Percentiles rank a stretch among this genome's conserved stretches.
phyloP scores from a whole-genome alignment of 2,888 invertebrate species.

The Orthonychiurus folsomi region DNA sequence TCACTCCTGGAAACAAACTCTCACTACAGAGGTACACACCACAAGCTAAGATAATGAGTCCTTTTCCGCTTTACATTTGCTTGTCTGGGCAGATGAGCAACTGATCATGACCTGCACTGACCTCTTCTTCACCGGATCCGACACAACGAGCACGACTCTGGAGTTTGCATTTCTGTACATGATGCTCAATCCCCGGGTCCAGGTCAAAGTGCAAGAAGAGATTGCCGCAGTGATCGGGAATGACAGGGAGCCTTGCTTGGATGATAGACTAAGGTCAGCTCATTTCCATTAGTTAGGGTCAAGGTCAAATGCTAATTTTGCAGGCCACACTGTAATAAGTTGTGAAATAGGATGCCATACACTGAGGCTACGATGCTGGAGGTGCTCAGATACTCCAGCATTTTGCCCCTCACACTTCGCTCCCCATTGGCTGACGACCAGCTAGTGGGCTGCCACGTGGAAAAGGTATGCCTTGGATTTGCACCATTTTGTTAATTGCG shows the following conservation, averaged over 20 bases:
- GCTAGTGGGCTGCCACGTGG: neutral
- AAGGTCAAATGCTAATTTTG: neutral
- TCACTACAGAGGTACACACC: too few species aligned
- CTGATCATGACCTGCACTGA: constrained; percentile 23
- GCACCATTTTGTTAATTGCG: too few species aligned
- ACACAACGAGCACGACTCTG: constrained; percentile 25
- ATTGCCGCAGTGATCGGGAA: constrained; percentile 26
- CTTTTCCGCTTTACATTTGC: too few species aligned
- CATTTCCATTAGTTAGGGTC: neutral
- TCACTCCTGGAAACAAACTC: too few species aligned
- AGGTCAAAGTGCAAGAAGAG: constrained; percentile 23
- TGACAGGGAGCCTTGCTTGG: constrained; percentile 18
- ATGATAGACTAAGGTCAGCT: constrained; percentile 19
- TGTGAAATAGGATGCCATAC: constrained; percentile 24
- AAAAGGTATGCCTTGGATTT: too few species aligned
- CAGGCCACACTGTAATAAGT: too few species aligned
- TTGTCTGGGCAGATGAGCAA: constrained; percentile 26
- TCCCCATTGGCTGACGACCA: neutral
- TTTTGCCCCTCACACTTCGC: constrained; percentile 27
- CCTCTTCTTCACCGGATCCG: constrained; percentile 26
- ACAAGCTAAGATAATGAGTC: too few species aligned
- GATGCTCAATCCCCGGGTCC: constrained; percentile 23
- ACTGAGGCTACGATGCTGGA: constrained; percentile 28
- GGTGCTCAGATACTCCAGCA: constrained; percentile 22
- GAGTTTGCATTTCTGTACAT: constrained; percentile 28